Conservation (phyloP, 2,797 vertebrate species). For the Euthynnus affinis region DNA sequence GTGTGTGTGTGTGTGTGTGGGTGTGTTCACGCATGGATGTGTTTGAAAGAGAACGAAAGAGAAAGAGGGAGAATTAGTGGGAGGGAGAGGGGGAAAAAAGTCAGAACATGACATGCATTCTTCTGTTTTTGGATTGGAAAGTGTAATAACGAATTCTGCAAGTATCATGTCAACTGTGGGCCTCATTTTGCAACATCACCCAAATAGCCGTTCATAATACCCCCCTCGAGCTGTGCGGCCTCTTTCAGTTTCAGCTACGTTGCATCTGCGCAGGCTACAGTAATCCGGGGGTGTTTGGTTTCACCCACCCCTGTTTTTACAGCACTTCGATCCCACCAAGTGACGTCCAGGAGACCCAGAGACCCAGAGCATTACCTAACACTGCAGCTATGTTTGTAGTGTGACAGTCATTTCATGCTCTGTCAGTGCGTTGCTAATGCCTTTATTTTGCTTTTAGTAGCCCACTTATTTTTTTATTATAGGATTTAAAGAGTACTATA, state of each 20-base stretch:
- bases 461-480: constrained; percentile 62
- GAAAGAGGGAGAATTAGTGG: constrained; percentile 3
- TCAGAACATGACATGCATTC: constrained; percentile 6
- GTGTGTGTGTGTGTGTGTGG: constrained; percentile 3
- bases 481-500: constrained; percentile 56
- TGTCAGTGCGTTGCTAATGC: constrained; percentile 63
- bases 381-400: constrained; percentile 71
- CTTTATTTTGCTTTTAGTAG: constrained; percentile 60
- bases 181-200: constrained; percentile 68
- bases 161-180: constrained; percentile 46
- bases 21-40: constrained; percentile 41
- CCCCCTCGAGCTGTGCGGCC: constrained; percentile 57
- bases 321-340: constrained; percentile 59
- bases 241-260: constrained; percentile 67
- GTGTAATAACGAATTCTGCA: constrained; percentile 41
- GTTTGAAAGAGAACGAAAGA: constrained; percentile 52
- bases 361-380: constrained; percentile 68
- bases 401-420: constrained; percentile 73
- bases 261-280: constrained; percentile 72
- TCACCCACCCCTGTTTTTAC: constrained; percentile 76
- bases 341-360: constrained; percentile 62
- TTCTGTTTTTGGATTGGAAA: constrained; percentile 44
- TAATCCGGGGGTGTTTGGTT: constrained; percentile 83
- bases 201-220: constrained; percentile 68
- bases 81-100: not conserved